Conservation (phyloP, 1,140 invertebrate species). For the Papilio xuthus region DNA sequence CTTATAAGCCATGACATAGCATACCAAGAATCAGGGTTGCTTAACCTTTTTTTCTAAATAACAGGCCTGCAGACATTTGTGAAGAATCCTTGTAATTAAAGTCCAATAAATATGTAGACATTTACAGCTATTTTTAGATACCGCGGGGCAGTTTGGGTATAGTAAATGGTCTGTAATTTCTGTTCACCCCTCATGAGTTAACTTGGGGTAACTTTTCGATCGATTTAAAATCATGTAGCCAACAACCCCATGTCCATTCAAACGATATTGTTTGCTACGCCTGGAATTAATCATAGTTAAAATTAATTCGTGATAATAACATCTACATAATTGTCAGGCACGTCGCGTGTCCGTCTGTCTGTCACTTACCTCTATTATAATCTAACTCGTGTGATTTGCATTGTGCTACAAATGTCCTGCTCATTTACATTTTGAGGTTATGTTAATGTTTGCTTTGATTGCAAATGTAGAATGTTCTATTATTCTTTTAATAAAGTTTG, state of each 20-base stretch:
- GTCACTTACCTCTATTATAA: conserved; percentile 7
- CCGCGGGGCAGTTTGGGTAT: not conserved
- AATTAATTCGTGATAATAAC: not conserved
- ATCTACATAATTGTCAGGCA: conserved; percentile 14
- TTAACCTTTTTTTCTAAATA: not conserved
- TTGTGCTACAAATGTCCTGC: not conserved
- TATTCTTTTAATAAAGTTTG: not conserved
- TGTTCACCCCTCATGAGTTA: not conserved
- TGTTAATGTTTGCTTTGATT: not conserved
- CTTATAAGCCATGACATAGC: not conserved
- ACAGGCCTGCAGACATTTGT: not conserved
- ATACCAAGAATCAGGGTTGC: not conserved
- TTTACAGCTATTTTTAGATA: not conserved
- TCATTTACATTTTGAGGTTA: conserved; percentile 1
- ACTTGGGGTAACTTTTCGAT: not conserved
- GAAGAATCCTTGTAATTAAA: too few species aligned
- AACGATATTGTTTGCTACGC: not conserved
- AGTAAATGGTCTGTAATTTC: not conserved
- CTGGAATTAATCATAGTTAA: not conserved
- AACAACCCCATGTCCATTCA: conserved; percentile 1
- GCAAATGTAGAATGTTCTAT: not conserved
- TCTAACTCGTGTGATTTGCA: not conserved
- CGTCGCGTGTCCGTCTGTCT: conserved; percentile 10
- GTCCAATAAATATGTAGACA: too few species aligned
- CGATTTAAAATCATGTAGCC: not conserved